A percentile compares a stretch with the other conserved stretches of the same genome.
These are phyloP conservation scores for Pheosia tremula DNA, from an alignment of 2,888 invertebrate genomes.

Conservation along the genomic window DNA sequence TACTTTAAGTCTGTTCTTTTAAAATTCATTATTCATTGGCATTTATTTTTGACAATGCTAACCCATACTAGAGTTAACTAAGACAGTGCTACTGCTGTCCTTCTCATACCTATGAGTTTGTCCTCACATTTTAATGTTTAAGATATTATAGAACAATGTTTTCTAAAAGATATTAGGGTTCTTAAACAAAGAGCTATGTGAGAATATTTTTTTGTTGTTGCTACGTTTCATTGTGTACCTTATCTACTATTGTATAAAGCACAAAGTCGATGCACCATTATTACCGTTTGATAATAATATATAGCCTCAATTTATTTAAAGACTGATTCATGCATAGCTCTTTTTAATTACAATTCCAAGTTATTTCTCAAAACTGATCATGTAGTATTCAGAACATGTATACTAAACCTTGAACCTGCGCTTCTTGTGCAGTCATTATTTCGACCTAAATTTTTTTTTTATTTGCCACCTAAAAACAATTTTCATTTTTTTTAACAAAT, in stretches of 20 bases:
- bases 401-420: too few relatives aligned
- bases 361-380: too few relatives aligned
- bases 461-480: too few relatives aligned
- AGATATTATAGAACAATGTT: neutral
- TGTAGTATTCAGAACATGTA: too few relatives aligned
- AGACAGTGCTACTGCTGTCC: neutral
- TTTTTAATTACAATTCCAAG: neutral
- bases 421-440: too few relatives aligned
- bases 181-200: neutral
- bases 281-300: neutral
- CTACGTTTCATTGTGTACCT: neutral
- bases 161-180: neutral
- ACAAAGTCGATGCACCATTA: conserved; percentile 2
- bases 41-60: neutral
- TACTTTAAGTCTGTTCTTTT: neutral
- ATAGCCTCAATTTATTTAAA: neutral
- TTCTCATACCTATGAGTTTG: neutral
- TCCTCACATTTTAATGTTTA: neutral
- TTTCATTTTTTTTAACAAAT: too few relatives aligned
- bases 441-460: too few relatives aligned
- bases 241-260: neutral
- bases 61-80: neutral
- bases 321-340: neutral
- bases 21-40: neutral
- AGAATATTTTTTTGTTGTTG: neutral